These are phyloP conservation scores for Eospalax fontanierii DNA, from an alignment of 2,797 vertebrate genomes.

Conservation along the genomic window DNA sequence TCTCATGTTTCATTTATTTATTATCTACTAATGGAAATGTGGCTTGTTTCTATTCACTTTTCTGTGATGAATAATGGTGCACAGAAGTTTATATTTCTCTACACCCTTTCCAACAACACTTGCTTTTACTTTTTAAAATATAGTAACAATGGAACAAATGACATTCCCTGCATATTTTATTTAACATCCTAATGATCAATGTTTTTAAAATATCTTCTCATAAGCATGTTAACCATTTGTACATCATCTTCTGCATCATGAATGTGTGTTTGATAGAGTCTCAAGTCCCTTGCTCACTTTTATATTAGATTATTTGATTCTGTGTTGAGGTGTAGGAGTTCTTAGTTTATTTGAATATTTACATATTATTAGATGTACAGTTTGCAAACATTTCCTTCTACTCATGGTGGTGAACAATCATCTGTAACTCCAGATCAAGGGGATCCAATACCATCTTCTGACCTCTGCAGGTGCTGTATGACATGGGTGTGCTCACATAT, in stretches of 20 bases:
- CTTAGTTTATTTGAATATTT: background rate
- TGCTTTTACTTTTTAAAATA: background rate
- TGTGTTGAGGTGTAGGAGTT: background rate
- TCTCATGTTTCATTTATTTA: background rate
- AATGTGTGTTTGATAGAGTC: background rate
- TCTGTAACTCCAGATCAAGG: no score
- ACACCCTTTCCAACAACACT: background rate
- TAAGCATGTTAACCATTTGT: background rate
- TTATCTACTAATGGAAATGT: background rate
- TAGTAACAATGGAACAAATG: background rate
- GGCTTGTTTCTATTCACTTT: background rate
- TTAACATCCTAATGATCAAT: background rate
- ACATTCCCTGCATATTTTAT: background rate
- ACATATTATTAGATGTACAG: background rate
- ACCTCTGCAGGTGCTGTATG: no score
- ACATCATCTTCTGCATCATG: background rate
- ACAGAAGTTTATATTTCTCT: background rate
- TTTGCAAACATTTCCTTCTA: slow-evolving; percentile 14
- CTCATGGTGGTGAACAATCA: background rate
- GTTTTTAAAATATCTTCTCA: background rate
- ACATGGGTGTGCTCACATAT: no score
- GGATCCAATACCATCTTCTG: no score
- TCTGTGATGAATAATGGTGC: background rate
- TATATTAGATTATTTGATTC: slow-evolving; percentile 3
- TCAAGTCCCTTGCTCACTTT: background rate